A percentile compares a stretch with the other conserved stretches of the same genome.
Evolutionary conservation across 2,888 invertebrate genomes (phyloP).

Genomic region (Harmothoe impar): DNA sequence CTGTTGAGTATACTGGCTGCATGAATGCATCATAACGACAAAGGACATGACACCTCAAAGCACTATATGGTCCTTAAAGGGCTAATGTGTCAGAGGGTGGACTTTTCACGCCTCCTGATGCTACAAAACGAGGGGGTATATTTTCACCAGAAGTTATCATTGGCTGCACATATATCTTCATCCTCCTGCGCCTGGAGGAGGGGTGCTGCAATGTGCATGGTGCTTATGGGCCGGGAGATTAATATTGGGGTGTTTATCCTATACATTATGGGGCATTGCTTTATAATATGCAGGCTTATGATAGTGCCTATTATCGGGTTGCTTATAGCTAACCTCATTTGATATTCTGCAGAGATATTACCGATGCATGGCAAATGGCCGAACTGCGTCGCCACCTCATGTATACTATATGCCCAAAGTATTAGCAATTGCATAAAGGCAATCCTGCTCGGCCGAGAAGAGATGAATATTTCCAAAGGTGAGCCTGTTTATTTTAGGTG

Average conservation of each 20-base stretch:
- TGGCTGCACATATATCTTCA: too few species aligned
- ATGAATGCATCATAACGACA: too few species aligned
- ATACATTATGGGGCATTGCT: neutral
- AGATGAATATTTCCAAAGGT: neutral
- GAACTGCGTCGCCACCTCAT: neutral
- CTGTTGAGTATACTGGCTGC: too few species aligned
- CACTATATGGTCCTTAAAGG: too few species aligned
- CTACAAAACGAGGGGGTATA: too few species aligned
- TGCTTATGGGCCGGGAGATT: neutral
- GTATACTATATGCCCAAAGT: neutral
- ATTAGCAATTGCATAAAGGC: neutral
- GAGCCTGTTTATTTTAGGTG: neutral
- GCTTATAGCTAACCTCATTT: neutral
- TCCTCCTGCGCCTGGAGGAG: neutral
- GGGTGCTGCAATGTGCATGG: neutral
- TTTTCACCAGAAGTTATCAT: too few species aligned
- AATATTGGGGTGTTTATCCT: neutral
- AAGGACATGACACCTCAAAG: too few species aligned
- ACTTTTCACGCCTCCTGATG: too few species aligned
- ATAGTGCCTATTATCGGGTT: neutral
- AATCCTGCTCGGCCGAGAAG: neutral
- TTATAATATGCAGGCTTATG: neutral
- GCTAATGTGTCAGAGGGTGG: too few species aligned
- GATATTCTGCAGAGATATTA: neutral
- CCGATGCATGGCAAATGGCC: neutral